phyloP scores from a whole-genome alignment of 92 coral and sea anemone genomes.

The Virgularia gustaviana region DNA sequence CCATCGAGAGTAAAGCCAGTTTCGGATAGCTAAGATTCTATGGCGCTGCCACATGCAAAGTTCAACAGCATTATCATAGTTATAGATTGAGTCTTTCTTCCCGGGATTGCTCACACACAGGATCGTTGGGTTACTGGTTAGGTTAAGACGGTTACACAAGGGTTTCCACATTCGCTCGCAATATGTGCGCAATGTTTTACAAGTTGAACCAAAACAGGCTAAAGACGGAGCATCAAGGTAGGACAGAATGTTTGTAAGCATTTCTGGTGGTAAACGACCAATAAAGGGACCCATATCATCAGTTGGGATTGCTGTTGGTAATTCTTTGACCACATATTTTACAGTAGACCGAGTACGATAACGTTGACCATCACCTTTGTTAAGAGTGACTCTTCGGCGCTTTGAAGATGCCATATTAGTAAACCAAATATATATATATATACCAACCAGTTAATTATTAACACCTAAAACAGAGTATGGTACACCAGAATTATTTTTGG shows the following conservation, averaged over 20 bases:
- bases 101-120: conserved; percentile 82
- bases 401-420: conserved; percentile 36
- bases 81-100: conserved; percentile 57
- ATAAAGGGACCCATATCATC: conserved; percentile 84
- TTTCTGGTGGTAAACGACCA: conserved; percentile 86
- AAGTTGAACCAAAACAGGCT: conserved; percentile 78
- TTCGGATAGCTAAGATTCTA: conserved; percentile 75
- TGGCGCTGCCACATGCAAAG: conserved; percentile 68
- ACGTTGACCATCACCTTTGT: conserved; percentile 33
- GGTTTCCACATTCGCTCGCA: conserved; percentile 74
- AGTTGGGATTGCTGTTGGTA: conserved; percentile 24
- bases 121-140: conserved; percentile 66
- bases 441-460: no score
- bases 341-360: conserved; percentile 74
- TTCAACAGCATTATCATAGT: conserved; percentile 82
- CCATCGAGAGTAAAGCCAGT: conserved; percentile 91
- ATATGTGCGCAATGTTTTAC: conserved; percentile 67
- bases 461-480: no score
- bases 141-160: conserved; percentile 66
- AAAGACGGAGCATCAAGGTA: conserved; percentile 90
- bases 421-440: no score
- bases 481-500: no score
- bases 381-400: neutral
- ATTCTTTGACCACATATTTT: conserved; percentile 57
- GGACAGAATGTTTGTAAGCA: conserved; percentile 71